A percentile compares a stretch with the other conserved stretches of the same genome.
phyloP scores from a whole-genome alignment of 2,888 invertebrate species.

The Chironomus tentans region DNA sequence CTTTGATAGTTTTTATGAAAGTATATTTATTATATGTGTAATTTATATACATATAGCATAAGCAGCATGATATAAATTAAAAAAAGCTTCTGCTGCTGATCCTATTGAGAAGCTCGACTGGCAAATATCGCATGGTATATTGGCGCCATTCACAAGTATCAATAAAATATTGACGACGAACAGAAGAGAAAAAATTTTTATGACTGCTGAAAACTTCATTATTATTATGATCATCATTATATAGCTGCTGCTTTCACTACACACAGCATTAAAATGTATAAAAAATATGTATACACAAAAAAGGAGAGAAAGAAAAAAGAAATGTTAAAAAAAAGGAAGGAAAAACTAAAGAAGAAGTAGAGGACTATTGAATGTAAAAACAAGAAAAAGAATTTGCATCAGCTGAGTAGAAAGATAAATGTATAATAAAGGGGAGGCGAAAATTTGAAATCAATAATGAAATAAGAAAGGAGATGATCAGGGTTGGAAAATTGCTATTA shows the following conservation, averaged over 20 bases:
- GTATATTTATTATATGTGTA: too few relatives aligned
- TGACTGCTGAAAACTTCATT: constrained; percentile 13
- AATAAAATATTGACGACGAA: constrained; percentile 14
- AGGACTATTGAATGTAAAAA: not conserved
- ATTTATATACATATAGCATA: not conserved
- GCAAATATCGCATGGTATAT: constrained; percentile 3
- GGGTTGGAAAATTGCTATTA: not conserved
- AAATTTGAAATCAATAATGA: constrained; percentile 10
- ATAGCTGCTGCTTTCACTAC: not conserved
- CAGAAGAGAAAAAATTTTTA: not conserved
- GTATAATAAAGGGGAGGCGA: not conserved
- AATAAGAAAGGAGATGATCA: not conserved
- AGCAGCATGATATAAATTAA: not conserved
- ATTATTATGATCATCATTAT: not conserved
- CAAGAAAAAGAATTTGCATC: not conserved
- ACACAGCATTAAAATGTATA: not conserved
- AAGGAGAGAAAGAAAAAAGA: not conserved
- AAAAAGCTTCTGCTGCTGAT: not conserved
- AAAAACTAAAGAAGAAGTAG: not conserved
- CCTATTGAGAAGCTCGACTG: not conserved
- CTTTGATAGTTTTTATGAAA: too few relatives aligned
- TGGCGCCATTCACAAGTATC: constrained; percentile 26
- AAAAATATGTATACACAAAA: not conserved
- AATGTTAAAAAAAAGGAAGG: not conserved
- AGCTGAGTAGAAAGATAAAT: not conserved